Evolutionary conservation across 1,140 invertebrate species (phyloP), one percentile per base, ranked within the genome.

Genomic region (Heliconius melpomene): DNA sequence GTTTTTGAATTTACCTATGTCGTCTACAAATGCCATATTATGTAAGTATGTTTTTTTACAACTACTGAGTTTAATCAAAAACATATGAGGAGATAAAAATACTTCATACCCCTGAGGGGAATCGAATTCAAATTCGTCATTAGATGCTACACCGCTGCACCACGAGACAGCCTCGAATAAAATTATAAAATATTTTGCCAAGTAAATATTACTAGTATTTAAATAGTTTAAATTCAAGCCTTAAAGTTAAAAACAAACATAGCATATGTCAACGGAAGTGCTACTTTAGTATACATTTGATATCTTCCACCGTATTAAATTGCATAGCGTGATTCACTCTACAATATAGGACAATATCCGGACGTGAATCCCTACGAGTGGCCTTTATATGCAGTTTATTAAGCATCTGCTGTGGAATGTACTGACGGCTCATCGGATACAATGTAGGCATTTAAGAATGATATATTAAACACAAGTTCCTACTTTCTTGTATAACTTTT

Each of bases 291-390:
- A 26, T 66, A 13, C 11, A 66, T 66, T 66, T 29, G 60, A 66
- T 66, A 66, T 66, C 60, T 26, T 26, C 23, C 13, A 16, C 60
- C 23, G 23, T 66, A 66, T 66, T 66, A 73, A n/a, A 26, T 75
- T 60, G 57, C 60, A 66, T 60, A 75, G 32, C 74, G 74, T 60
- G 54, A 75, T 66, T 38, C 29, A 20, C 26, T 74, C 54, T 36
- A 11, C 18, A 32, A 40, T 75, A 40, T n/a, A 75, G 18, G 3
- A 75, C 38, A 60, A 75, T 54, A 66, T 66, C 26, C 74, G 74
- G 74, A 60, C 54, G 38, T n/a, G 52, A 75, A 75, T 75, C 74
- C 74, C 13, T 75, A 75, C 46, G 20, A 66, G 20, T 57, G n/a
- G 20, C 54, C 26, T 66, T 29, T 66, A 29, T 29, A 29, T 66